A percentile compares a stretch with the other conserved stretches of the same genome.
Evolutionary conservation across 2,888 invertebrate species (phyloP).

Genomic region (Autographa gamma): DNA sequence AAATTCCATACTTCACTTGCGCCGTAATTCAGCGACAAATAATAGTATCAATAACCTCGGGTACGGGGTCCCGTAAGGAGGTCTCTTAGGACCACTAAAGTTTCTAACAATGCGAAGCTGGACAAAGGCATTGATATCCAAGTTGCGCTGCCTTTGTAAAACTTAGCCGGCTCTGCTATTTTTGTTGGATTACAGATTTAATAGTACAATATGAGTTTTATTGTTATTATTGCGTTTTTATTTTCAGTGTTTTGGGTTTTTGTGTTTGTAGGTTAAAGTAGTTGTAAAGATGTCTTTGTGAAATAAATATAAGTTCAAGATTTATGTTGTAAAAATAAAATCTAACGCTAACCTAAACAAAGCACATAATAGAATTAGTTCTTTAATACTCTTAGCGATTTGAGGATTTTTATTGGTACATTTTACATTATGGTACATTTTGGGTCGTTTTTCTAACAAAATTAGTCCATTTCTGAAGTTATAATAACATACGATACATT

Average conservation of each 20-base stretch:
- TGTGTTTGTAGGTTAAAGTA: not conserved
- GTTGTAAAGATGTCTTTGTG: too few relatives aligned
- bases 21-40: constrained; percentile 49
- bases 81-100: constrained; percentile 56
- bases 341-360: too few relatives aligned
- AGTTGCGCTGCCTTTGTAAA: constrained; percentile 53
- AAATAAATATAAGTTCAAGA: too few relatives aligned
- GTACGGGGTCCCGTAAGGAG: constrained; percentile 50
- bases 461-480: too few relatives aligned
- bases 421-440: too few relatives aligned
- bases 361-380: too few relatives aligned
- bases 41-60: constrained; percentile 51
- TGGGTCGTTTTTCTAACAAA: too few relatives aligned
- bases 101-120: constrained; percentile 59
- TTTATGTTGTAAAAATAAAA: too few relatives aligned
- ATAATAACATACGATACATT: too few relatives aligned
- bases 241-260: constrained; percentile 8
- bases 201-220: constrained; percentile 36
- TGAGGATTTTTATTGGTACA: too few relatives aligned
- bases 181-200: constrained; percentile 55
- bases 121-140: constrained; percentile 60
- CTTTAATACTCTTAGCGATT: too few relatives aligned
- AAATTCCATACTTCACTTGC: constrained; percentile 41
- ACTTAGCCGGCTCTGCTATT: constrained; percentile 47
- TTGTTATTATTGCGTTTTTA: constrained; percentile 29